phyloP scores from a whole-genome alignment of 2,888 invertebrate species.

The Spilosoma lubricipeda region DNA sequence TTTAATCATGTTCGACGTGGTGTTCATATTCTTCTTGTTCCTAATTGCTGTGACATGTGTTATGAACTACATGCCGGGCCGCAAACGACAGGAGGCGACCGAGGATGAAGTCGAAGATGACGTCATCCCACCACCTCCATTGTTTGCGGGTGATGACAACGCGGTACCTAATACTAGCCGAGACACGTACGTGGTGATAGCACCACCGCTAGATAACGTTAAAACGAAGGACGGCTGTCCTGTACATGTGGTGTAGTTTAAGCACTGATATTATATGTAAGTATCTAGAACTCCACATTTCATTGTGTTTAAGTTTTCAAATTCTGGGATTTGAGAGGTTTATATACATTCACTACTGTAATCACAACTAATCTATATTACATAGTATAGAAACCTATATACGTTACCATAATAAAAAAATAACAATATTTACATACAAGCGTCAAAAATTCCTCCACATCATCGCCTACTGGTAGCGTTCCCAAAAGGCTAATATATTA shows the following conservation, averaged over 20 bases:
- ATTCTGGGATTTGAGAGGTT: background rate
- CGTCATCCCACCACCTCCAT: slow-evolving; percentile 82
- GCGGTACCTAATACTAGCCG: slow-evolving; percentile 68
- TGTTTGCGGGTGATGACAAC: slow-evolving; percentile 76
- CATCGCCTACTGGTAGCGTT: too few species aligned
- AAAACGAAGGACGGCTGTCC: slow-evolving; percentile 81
- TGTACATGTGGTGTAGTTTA: slow-evolving; percentile 82
- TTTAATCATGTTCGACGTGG: slow-evolving; percentile 95
- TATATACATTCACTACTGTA: too few species aligned
- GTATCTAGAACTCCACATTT: slow-evolving; percentile 43
- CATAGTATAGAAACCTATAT: too few species aligned
- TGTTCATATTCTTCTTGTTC: slow-evolving; percentile 95
- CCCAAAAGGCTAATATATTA: too few species aligned
- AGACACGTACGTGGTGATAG: slow-evolving; percentile 83
- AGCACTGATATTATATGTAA: slow-evolving; percentile 79
- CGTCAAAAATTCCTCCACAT: too few species aligned
- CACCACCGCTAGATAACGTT: slow-evolving; percentile 75
- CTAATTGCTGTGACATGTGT: slow-evolving; percentile 93
- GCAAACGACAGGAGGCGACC: slow-evolving; percentile 80
- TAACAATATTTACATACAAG: too few species aligned
- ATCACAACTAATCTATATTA: too few species aligned
- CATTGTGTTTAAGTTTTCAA: background rate
- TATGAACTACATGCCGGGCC: slow-evolving; percentile 92
- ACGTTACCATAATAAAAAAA: too few species aligned
- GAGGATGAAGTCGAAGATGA: slow-evolving; percentile 81